Evolutionary conservation across 2,888 invertebrate species (phyloP), one percentile per base, ranked within the genome.

Genomic region (Nemoura dubitans): DNA sequence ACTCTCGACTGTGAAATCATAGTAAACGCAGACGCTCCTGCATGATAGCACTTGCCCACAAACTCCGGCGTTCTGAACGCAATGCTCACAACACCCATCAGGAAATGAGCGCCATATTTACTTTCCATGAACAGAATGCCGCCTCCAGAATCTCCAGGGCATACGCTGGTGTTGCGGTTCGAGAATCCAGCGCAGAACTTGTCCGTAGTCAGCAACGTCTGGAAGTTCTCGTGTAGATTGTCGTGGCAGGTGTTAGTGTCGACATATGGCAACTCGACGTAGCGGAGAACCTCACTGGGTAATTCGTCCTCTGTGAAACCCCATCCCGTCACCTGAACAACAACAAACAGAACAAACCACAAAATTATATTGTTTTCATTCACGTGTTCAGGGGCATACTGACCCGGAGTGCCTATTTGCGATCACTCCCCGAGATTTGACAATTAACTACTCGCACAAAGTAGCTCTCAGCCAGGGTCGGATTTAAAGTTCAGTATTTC

Each of bases 271-370:
- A 81, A 5, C 26, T 81, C 81, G 5, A 81, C 81, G 25, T 25
- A 81, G 16, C 2, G n/a, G 1, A 81, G 81, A 2, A 27, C 16
- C 16, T 81, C 29, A 27, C 81, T 81, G 27, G 28, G 28, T 3
- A 27, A 5, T 16, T 27, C 81, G 16, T 26, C 29, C 81, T 81
- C 81, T 6, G 25, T 81, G 81, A 6, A 25, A 26, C 81, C 28
- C 81, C 81, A 81, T 2, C 81, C 81, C 2, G 81, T 21, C 2
- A 81, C 81, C 81, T 81, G 81, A n/a, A 26, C 36, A 10, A 36
- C 10, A 36, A 36, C 36, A 10, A 36, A 6, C 36, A 36, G 36
- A n/a, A 36, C 36, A 10, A 36, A 10, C 10, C 10, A 36, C 5
- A 36, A 36, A 36, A n/a, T n/a, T n/a, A n/a, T n/a, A n/a, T n/a